Base-by-base conservation (phyloP, 2,888 invertebrate species). In the Serrognathus titanus region DNA sequence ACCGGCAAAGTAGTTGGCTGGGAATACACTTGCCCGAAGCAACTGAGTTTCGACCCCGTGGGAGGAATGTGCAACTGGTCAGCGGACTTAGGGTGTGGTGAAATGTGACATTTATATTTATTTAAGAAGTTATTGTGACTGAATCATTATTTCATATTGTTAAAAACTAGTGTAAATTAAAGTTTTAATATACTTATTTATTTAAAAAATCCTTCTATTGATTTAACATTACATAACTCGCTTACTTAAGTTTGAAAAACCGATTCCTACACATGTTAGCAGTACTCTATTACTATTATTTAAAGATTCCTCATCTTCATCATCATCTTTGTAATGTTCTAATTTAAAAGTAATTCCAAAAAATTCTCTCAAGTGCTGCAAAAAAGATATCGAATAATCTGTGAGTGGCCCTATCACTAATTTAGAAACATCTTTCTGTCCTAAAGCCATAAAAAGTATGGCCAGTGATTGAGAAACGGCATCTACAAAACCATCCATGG, bases 331-430 rank as follows among this genome's bases (percentile, higher is more conserved):
- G 11, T 82, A 82, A 31, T 81, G 81, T 70, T 96, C 94, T 57
- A 99, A 79, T 78, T 97, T 97, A 78, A 99, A 98, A 70, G 89
- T 93, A 6, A 95, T 83, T 2, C 94, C 92, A 73, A 98, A 93
- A 77, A 97, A 97, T 71, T 94, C 92, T 66, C 87, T 85, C 43
- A 99, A 80, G 77, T 97, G 94, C 61, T 95, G 88, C 52, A 99
- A 80, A 78, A 94, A 94, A 66, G 90, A 86, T 60, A 98, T 89
- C 5, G 96, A 95, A 78, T 83, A 89, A 57, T 85, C 83, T 20
- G 88, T 85, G 16, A 89, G 74, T 0, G 88, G 85, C 0, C 88
- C 85, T 4, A 75, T 75, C 40, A 82, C 70, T 67, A 84, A 84
- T 77, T 93, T 95, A 35, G 95, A 96, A 31, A 97, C 92, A 77